phyloP scores from a whole-genome alignment of 2,888 invertebrate genomes.

The Nebria brevicollis region DNA sequence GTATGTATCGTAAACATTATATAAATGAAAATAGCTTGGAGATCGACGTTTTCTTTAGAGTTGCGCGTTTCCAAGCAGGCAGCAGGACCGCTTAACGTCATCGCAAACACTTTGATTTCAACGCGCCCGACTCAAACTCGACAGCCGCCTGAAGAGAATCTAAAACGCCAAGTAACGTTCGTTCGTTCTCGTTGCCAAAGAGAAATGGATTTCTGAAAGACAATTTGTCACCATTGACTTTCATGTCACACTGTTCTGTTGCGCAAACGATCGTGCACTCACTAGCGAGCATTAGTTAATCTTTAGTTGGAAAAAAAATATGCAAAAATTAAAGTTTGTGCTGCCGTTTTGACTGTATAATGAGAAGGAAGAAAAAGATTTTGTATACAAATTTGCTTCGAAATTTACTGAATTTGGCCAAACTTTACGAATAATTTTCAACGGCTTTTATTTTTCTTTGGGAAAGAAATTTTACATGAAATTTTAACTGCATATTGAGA shows the following conservation, averaged over 20 bases:
- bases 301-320: not conserved
- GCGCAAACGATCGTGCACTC: not conserved
- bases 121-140: not conserved
- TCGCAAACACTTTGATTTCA: conserved; percentile 42
- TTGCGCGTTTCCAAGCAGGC: conserved; percentile 11
- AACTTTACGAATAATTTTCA: not conserved
- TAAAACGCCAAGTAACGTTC: conserved; percentile 25
- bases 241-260: conserved; percentile 34
- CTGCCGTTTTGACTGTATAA: no score
- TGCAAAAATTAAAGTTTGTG: no score
- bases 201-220: conserved; percentile 46
- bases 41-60: conserved; percentile 11
- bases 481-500: not conserved
- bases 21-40: conserved; percentile 10
- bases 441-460: not conserved
- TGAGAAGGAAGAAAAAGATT: no score
- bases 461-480: not conserved
- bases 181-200: conserved; percentile 19
- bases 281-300: not conserved
- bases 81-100: conserved; percentile 30
- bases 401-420: not conserved
- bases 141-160: not conserved
- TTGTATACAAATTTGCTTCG: not conserved
- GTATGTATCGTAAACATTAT: conserved; percentile 12
- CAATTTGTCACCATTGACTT: conserved; percentile 47